Conservation (phyloP, 1,140 invertebrate species). For the Neuroterus valhalla region DNA sequence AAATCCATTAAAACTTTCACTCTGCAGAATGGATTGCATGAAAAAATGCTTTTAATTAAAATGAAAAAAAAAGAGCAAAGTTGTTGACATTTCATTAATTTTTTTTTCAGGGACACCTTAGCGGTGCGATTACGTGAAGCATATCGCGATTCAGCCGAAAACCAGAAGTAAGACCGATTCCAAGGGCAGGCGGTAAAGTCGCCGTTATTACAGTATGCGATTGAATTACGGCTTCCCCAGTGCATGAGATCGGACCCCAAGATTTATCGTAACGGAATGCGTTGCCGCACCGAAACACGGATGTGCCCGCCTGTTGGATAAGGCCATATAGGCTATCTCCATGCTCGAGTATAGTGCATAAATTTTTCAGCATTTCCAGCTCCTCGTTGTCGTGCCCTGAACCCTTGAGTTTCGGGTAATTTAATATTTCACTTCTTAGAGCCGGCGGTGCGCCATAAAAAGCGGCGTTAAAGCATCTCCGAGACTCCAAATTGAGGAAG, state of each 20-base stretch:
- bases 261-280: constrained; percentile 35
- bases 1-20: too few species aligned
- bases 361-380: constrained; percentile 5
- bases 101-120: neutral
- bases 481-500: constrained; percentile 20
- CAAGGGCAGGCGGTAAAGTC: neutral
- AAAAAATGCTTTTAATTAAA: too few species aligned
- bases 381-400: neutral
- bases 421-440: constrained; percentile 32
- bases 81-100: neutral
- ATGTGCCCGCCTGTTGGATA: constrained; percentile 5
- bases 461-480: constrained; percentile 4
- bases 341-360: constrained; percentile 22
- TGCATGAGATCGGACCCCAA: constrained; percentile 1
- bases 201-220: constrained; percentile 28
- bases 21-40: too few species aligned
- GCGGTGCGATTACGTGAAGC: neutral
- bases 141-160: neutral
- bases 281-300: neutral
- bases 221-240: constrained; percentile 29
- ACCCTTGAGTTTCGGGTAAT: constrained; percentile 31
- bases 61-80: too few species aligned
- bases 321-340: too few species aligned
- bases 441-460: constrained; percentile 31
- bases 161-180: too few species aligned